Evolutionary conservation across 2,113 vertebrate species (phyloP), one percentile per base, ranked within the genome.

Genomic region (Tympanuchus pallidicinctus): DNA sequence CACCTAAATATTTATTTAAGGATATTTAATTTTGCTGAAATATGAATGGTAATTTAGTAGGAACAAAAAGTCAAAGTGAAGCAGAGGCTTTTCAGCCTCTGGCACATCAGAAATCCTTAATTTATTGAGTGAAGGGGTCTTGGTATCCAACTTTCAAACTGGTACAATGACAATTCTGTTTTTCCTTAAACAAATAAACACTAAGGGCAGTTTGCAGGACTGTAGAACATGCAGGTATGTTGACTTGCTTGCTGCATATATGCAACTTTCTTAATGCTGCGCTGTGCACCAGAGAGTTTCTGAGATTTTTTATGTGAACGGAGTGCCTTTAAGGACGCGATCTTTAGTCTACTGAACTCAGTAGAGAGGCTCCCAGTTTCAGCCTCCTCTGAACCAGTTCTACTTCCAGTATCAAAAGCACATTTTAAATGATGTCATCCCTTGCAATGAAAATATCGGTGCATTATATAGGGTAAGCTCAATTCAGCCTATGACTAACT

Each of bases 21-120:
- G 89, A 88, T 84, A 70, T 93, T 94, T 95, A 84, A 90, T 96
- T 96, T 96, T 96, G 36, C 27, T 88, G 92, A 92, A 94, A 89
- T 79, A 59, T 63, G 70, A 92, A 75, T 73, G 81, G 66, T 70
- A 81, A 48, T 90, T 89, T 86, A 66, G 73, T 86, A 78, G 48
- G 36, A 92, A 88, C 78, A 82, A 90, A 86, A 86, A 86, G 50
- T 57, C 76, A 47, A 84, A 95, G 52, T n/a, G 70, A 90, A 90
- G 76, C 57, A 57, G 94, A 75, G 48, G 32, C 70, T 86, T 92
- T 92, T 84, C 61, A 96, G 66, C 77, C 40, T 50, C 59, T 90
- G 83, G 77, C 66, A 66, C 32, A 81, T 76, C 76, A 90, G 88
- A 74, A 84, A 28, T 27, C 25, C 25, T 28, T 43, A 65, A 18